Percentiles rank a stretch among this genome's conserved stretches.
phyloP scores from a whole-genome alignment of 2,888 invertebrate species.

The Agonopterix subpropinquella region DNA sequence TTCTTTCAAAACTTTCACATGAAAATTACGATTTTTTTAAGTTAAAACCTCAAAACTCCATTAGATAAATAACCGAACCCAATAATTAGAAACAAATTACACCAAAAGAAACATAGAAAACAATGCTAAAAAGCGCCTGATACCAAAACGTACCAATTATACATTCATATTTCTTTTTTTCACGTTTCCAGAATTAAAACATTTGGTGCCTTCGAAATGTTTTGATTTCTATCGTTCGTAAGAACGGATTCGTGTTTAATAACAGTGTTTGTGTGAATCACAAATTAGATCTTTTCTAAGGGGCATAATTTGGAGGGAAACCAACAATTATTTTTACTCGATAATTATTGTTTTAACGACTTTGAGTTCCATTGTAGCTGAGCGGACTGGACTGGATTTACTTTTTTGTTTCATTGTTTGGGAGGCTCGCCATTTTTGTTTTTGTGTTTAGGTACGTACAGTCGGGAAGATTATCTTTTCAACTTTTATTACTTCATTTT shows the following conservation, averaged over 20 bases:
- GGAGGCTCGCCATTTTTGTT: neutral
- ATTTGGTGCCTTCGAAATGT: slow-evolving; percentile 45
- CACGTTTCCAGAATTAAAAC: slow-evolving; percentile 55
- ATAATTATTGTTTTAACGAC: slow-evolving; percentile 52
- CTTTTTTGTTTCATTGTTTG: slow-evolving; percentile 10
- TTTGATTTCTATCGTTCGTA: slow-evolving; percentile 49
- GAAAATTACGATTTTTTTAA: too few species aligned
- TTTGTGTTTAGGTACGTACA: too few species aligned
- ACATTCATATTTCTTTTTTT: slow-evolving; percentile 60
- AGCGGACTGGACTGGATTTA: slow-evolving; percentile 3
- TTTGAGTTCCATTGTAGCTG: slow-evolving; percentile 23
- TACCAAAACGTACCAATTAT: slow-evolving; percentile 57
- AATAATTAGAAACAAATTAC: slow-evolving; percentile 53
- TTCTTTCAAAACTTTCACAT: too few species aligned
- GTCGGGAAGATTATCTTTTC: neutral
- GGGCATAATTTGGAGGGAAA: slow-evolving; percentile 44
- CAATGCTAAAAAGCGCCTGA: slow-evolving; percentile 39
- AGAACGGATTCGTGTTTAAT: slow-evolving; percentile 41
- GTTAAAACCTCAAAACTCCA: too few species aligned
- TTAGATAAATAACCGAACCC: slow-evolving; percentile 10
- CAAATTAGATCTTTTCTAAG: slow-evolving; percentile 41
- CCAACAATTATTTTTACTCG: slow-evolving; percentile 58
- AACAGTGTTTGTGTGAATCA: slow-evolving; percentile 45
- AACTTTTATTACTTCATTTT: neutral
- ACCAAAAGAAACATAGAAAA: slow-evolving; percentile 13